Percentiles rank a stretch among this genome's conserved stretches.
Evolutionary conservation across 1,140 invertebrate genomes (phyloP).

Genomic region (Tetramorium parvispinum): DNA sequence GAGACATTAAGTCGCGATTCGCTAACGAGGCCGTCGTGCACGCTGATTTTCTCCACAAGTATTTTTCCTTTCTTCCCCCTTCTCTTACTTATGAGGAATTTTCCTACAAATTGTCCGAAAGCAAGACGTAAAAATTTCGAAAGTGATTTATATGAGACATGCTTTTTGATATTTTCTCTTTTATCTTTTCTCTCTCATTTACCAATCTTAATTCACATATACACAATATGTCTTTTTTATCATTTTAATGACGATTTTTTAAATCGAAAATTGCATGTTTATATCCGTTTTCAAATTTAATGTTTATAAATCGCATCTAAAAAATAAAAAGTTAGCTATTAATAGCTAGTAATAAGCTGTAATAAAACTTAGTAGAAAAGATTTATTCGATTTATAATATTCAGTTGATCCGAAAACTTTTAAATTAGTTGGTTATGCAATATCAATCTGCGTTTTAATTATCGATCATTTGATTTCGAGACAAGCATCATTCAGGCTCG

Average conservation of each 20-base stretch:
- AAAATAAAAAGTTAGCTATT: background rate
- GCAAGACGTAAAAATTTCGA: background rate
- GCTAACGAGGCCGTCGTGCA: slow-evolving; percentile 46
- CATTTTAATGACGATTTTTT: background rate
- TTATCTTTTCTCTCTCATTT: background rate
- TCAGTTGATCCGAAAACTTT: background rate
- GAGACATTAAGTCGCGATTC: slow-evolving; percentile 57
- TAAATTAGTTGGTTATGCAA: background rate
- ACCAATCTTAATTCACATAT: background rate
- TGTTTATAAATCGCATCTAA: background rate
- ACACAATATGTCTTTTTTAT: background rate
- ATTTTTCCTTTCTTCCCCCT: background rate
- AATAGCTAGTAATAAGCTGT: background rate
- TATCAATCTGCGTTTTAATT: slow-evolving; percentile 11
- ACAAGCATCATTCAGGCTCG: background rate
- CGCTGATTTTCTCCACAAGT: background rate
- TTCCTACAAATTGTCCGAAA: background rate
- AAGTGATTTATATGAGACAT: background rate
- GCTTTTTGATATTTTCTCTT: background rate
- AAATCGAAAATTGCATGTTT: background rate
- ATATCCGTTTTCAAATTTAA: too few relatives aligned
- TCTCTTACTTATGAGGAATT: background rate
- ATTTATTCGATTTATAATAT: background rate
- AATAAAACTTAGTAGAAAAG: background rate
- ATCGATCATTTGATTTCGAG: background rate